phyloP scores from a whole-genome alignment of 2,888 invertebrate genomes.

The Amphipyra berbera region DNA sequence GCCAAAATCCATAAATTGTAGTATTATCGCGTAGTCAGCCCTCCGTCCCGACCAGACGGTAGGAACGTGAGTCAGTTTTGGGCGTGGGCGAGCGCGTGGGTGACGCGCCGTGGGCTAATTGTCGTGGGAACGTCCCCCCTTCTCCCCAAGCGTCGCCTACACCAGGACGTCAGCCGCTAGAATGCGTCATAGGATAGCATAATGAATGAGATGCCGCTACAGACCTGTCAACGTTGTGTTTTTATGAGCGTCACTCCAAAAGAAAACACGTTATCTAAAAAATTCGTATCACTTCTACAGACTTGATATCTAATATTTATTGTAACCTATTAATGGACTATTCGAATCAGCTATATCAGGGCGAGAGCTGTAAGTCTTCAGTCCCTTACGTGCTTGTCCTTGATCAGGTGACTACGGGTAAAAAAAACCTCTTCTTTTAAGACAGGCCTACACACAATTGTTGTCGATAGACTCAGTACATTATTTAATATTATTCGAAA shows the following conservation, averaged over 20 bases:
- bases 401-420: too few species aligned
- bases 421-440: too few species aligned
- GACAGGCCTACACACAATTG: not conserved
- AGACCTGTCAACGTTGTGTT: slow-evolving; percentile 39
- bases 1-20: slow-evolving; percentile 50
- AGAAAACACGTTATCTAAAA: slow-evolving; percentile 4
- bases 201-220: slow-evolving; percentile 46
- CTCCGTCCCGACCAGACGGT: slow-evolving; percentile 62
- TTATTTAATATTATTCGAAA: slow-evolving; percentile 28
- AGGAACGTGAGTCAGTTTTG: slow-evolving; percentile 68
- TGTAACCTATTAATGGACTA: too few species aligned
- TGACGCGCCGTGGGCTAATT: slow-evolving; percentile 81
- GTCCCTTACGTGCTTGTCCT: not conserved
- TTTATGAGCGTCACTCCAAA: slow-evolving; percentile 31
- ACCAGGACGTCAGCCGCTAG: slow-evolving; percentile 43
- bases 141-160: slow-evolving; percentile 53
- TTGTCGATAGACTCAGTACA: not conserved
- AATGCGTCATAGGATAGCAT: slow-evolving; percentile 57
- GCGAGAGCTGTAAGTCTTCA: not conserved
- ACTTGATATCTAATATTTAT: too few species aligned
- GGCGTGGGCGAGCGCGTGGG: slow-evolving; percentile 61
- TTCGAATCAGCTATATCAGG: too few species aligned
- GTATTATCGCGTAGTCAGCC: slow-evolving; percentile 60
- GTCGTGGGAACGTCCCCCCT: slow-evolving; percentile 79
- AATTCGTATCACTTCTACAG: too few species aligned